These are phyloP conservation scores for Cylas formicarius DNA, from an alignment of 1,140 invertebrate species.

Conservation along the genomic window DNA sequence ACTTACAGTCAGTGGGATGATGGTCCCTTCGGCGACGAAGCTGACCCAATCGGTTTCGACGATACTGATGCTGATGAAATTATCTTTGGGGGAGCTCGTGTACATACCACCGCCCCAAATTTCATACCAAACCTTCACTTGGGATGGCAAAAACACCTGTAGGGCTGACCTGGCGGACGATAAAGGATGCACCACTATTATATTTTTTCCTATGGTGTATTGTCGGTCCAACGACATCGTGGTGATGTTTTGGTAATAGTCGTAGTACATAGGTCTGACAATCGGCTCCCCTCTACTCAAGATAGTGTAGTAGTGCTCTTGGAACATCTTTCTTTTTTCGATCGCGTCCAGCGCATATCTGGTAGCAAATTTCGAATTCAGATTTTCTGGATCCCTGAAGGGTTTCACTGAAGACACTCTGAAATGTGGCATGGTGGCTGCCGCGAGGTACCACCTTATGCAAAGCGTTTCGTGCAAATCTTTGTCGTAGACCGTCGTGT, in stretches of 20 bases:
- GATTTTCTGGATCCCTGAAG: conserved; percentile 32
- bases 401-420: conserved; percentile 29
- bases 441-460: conserved; percentile 38
- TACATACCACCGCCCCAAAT: conserved; percentile 37
- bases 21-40: conserved; percentile 35
- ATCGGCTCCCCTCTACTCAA: conserved; percentile 30
- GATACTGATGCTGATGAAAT: conserved; percentile 27
- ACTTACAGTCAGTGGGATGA: conserved; percentile 30
- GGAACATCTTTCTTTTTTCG: conserved; percentile 15
- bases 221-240: conserved; percentile 34
- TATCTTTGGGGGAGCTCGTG: conserved; percentile 7
- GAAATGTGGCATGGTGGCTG: conserved; percentile 37
- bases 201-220: conserved; percentile 37
- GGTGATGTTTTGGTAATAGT: conserved; percentile 32
- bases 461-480: conserved; percentile 32
- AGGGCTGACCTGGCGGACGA: conserved; percentile 18
- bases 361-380: conserved; percentile 13
- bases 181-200: conserved; percentile 37
- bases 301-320: conserved; percentile 33
- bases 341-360: conserved; percentile 7
- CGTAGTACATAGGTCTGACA: conserved; percentile 41
- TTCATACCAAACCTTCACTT: conserved; percentile 34
- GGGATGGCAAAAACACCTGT: conserved; percentile 33
- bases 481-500: conserved; percentile 26
- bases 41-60: conserved; percentile 35